Conservation (phyloP, 2,113 vertebrate species). For the Arizona elegans region DNA sequence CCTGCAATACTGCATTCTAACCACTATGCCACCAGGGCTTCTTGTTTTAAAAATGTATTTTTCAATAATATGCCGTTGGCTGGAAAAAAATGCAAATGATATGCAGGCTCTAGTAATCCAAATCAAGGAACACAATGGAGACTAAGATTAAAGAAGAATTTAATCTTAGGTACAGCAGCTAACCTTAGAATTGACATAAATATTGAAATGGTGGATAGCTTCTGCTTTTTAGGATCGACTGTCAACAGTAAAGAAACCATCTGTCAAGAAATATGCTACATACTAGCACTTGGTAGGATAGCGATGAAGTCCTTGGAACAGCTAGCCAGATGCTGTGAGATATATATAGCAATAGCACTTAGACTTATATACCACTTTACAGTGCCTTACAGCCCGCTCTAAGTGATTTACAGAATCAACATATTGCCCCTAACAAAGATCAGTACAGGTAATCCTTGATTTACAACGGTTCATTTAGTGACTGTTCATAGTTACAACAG, state of each 20-base stretch:
- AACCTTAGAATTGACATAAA: not conserved
- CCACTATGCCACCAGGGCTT: too few relatives aligned
- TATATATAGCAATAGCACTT: not conserved
- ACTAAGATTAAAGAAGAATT: not conserved
- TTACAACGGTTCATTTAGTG: not conserved
- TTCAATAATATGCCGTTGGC: not conserved
- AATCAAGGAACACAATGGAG: not conserved
- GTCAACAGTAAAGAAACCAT: not conserved
- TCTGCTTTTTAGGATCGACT: not conserved
- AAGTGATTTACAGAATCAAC: too few relatives aligned
- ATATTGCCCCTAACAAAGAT: not conserved
- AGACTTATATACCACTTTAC: too few relatives aligned
- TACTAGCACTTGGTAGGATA: not conserved
- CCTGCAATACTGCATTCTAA: not conserved
- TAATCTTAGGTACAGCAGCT: not conserved
- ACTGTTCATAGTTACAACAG: not conserved
- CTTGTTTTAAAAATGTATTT: not conserved
- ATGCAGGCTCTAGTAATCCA: not conserved
- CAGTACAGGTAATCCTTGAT: not conserved
- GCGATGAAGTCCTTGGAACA: not conserved
- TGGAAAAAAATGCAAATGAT: not conserved
- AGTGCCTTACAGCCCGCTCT: too few relatives aligned
- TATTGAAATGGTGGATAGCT: not conserved
- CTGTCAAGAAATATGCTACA: not conserved
- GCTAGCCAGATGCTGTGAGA: not conserved